phyloP scores from a whole-genome alignment of 2,888 invertebrate species.

The Dendrolimus pini region DNA sequence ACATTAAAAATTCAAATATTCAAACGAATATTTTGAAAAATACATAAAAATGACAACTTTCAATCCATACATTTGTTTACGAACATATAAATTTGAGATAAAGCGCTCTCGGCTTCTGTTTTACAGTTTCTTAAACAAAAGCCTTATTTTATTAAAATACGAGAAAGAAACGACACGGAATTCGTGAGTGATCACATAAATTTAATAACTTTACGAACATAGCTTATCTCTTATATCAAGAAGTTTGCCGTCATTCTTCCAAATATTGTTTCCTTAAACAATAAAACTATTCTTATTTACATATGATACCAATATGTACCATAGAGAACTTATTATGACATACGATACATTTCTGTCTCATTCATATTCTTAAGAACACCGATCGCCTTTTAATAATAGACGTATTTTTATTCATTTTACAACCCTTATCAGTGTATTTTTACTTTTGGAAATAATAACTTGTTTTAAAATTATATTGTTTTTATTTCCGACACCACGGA shows the following conservation, averaged over 20 bases:
- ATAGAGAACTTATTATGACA: neutral
- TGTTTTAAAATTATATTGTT: no score
- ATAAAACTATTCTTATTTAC: neutral
- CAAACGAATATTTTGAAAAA: neutral
- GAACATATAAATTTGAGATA: neutral
- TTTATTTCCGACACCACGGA: no score
- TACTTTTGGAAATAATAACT: no score
- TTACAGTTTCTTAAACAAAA: neutral
- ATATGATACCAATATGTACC: neutral
- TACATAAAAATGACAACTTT: slow-evolving; percentile 4
- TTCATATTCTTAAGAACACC: no score
- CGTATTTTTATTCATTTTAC: no score
- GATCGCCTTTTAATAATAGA: no score
- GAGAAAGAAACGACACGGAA: neutral
- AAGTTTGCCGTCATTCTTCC: neutral
- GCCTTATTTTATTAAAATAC: neutral
- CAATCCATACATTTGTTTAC: slow-evolving; percentile 6
- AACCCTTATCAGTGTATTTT: no score
- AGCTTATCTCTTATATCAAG: neutral
- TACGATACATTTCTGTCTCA: neutral
- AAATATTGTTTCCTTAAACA: neutral
- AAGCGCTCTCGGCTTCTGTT: slow-evolving; percentile 1
- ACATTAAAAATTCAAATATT: neutral
- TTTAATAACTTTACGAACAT: neutral
- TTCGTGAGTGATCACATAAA: neutral